Base-by-base conservation (phyloP, 2,113 vertebrate genomes). In the Gnathonemus longibarbis region DNA sequence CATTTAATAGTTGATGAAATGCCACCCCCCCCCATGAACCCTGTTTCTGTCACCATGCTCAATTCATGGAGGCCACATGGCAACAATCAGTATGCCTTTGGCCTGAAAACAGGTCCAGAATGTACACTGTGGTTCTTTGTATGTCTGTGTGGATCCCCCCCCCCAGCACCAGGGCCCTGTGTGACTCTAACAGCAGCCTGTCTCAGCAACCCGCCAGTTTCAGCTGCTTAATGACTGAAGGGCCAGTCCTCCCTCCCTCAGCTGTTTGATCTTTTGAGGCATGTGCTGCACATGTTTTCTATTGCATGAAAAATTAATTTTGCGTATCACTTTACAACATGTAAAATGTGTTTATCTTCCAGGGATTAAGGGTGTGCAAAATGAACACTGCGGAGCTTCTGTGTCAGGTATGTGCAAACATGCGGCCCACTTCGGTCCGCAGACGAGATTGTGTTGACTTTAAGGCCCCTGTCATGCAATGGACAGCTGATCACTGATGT, bases 1-100 rank as follows among this genome's bases (percentile, higher is more conserved):
- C 93, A 83, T 94, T 95, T 93, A 95, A 93, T 94, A 95, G 95
- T 95, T 96, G 95, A 96, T 94, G 95, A 96, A 96, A 96, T 96
- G 94, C 95, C 96, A 96, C 88, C 91, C 84, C 19, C 19, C 19
- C 90, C 93, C 91, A 92, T 91, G 88, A 88, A 93, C 91, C 90
- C 83, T 88, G 66, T 92, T 91, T 89, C 90, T 56, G 85, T 91
- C 91, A 87, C 90, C 88, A 91, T 45, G 31, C 52, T 31, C 87
- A 24, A 24, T 31, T 88, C 87, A 62, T 21, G 53, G 35, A 62
- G 27, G 53, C 49, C 49, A 52, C n/a, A 52, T 87, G 48, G 15
- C 88, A 74, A 46, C 17, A 56, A n/a, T 48, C 45, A 49, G 39
- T 27, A 45, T 86, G 84, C 46, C 70, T 42, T 89, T 42, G 49